These are phyloP conservation scores for Cinclus mexicanus DNA, from an alignment of 2,113 vertebrate genomes.

Conservation along the genomic window DNA sequence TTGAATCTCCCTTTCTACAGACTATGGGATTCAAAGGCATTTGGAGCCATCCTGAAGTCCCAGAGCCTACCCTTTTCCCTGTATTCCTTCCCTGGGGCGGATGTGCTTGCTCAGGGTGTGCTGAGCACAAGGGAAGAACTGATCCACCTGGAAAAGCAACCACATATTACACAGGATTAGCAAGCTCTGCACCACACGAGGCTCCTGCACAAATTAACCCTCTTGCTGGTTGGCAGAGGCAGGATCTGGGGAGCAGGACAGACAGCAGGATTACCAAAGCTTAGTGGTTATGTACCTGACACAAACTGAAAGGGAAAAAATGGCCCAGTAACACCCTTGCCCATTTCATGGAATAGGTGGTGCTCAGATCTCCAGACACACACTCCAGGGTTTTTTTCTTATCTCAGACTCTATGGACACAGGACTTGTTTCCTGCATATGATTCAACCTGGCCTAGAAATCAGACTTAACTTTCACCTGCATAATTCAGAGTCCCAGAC, in stretches of 20 bases:
- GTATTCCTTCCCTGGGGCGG: not conserved
- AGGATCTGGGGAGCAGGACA: not conserved
- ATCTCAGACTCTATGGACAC: not conserved
- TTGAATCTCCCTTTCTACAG: not conserved
- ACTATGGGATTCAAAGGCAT: not conserved
- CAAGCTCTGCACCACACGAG: not conserved
- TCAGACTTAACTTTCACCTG: not conserved
- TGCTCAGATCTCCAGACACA: not conserved
- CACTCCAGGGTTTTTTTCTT: not conserved
- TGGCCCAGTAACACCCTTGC: not conserved
- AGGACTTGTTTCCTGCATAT: not conserved
- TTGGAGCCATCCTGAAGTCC: not conserved
- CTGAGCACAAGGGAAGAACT: constrained; percentile 9
- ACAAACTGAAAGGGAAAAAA: not conserved
- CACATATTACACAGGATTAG: not conserved
- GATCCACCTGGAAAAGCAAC: constrained; percentile 26
- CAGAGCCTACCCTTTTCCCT: constrained; percentile 10
- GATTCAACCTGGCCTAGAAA: not conserved
- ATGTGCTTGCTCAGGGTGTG: not conserved
- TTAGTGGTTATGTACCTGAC: not conserved
- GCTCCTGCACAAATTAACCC: not conserved
- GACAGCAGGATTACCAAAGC: not conserved
- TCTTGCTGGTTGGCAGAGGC: not conserved
- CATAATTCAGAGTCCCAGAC: not conserved
- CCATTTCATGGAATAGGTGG: not conserved